A percentile compares a stretch with the other conserved stretches of the same genome.
phyloP scores from a whole-genome alignment of 2,113 vertebrate species.

The Clarias batrachus region DNA sequence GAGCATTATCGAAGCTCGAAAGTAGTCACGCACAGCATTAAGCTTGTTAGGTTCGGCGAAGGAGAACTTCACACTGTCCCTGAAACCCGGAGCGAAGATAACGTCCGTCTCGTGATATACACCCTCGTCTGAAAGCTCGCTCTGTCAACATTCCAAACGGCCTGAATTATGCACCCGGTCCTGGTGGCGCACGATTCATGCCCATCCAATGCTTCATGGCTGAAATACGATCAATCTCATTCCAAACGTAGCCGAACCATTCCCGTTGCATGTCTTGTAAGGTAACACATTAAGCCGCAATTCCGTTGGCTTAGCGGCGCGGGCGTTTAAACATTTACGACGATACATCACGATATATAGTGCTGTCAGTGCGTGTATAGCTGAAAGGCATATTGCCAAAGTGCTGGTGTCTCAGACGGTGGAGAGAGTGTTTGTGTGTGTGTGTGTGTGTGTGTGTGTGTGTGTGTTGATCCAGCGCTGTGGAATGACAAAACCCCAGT shows the following conservation, averaged over 20 bases:
- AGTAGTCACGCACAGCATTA: neutral
- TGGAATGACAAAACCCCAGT: slow-evolving; percentile 69
- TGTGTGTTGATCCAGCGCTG: slow-evolving; percentile 53
- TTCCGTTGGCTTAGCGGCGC: slow-evolving; percentile 57
- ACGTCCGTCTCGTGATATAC: slow-evolving; percentile 54
- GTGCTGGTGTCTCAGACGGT: slow-evolving; percentile 61
- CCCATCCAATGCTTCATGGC: slow-evolving; percentile 53
- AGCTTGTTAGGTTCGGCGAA: slow-evolving; percentile 42
- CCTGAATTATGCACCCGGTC: slow-evolving; percentile 60
- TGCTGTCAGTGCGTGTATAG: slow-evolving; percentile 59
- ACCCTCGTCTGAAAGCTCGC: slow-evolving; percentile 60
- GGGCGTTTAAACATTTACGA: slow-evolving; percentile 74
- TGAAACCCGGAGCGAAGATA: slow-evolving; percentile 40
- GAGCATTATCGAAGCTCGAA: slow-evolving; percentile 30
- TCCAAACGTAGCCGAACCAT: slow-evolving; percentile 42
- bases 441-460: slow-evolving; percentile 45
- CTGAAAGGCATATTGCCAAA: slow-evolving; percentile 61
- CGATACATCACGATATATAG: slow-evolving; percentile 66
- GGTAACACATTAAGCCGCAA: slow-evolving; percentile 63
- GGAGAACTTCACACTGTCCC: slow-evolving; percentile 7
- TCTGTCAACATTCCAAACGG: slow-evolving; percentile 65
- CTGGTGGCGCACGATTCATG: slow-evolving; percentile 31
- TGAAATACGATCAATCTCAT: slow-evolving; percentile 46
- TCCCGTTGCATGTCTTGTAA: slow-evolving; percentile 46
- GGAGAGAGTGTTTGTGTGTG: slow-evolving; percentile 47